phyloP scores from a whole-genome alignment of 2,113 vertebrate species.

The Hippoglossus stenolepis region DNA sequence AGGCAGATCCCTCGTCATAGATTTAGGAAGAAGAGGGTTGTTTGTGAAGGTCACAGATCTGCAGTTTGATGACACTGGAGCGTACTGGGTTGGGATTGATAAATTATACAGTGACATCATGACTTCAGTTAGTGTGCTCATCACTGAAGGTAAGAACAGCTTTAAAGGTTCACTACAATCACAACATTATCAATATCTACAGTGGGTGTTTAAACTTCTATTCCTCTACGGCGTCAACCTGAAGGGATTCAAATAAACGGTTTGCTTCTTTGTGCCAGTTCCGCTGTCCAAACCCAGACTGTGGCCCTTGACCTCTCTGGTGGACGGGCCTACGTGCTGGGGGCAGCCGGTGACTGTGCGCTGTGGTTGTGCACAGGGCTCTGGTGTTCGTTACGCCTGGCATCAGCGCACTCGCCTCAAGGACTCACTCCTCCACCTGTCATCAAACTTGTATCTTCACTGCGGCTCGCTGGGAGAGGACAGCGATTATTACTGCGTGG shows the following conservation, averaged over 20 bases:
- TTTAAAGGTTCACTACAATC: background rate
- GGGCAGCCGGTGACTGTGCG: slow-evolving; percentile 67
- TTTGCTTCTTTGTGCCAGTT: slow-evolving; percentile 55
- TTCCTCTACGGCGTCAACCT: too few species aligned
- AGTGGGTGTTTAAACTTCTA: background rate
- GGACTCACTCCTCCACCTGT: slow-evolving; percentile 14
- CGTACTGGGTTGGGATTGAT: slow-evolving; percentile 82
- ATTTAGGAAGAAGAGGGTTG: slow-evolving; percentile 34
- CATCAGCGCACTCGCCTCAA: slow-evolving; percentile 41
- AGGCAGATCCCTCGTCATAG: slow-evolving; percentile 33
- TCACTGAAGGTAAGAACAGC: slow-evolving; percentile 74
- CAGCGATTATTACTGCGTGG: slow-evolving; percentile 64
- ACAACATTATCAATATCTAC: background rate
- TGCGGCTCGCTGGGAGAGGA: slow-evolving; percentile 55
- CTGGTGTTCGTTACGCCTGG: slow-evolving; percentile 70
- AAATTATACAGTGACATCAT: slow-evolving; percentile 76
- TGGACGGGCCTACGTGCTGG: slow-evolving; percentile 63
- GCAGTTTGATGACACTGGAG: slow-evolving; percentile 64
- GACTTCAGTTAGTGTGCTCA: slow-evolving; percentile 59
- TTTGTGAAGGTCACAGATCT: slow-evolving; percentile 68
- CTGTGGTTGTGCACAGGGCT: slow-evolving; percentile 64
- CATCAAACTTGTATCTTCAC: slow-evolving; percentile 60
- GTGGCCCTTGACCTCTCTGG: slow-evolving; percentile 54
- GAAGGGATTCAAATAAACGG: background rate
- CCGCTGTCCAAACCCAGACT: slow-evolving; percentile 72